These are phyloP conservation scores for Benitochromis conjunctus DNA, from an alignment of 2,113 vertebrate species.

Conservation along the genomic window DNA sequence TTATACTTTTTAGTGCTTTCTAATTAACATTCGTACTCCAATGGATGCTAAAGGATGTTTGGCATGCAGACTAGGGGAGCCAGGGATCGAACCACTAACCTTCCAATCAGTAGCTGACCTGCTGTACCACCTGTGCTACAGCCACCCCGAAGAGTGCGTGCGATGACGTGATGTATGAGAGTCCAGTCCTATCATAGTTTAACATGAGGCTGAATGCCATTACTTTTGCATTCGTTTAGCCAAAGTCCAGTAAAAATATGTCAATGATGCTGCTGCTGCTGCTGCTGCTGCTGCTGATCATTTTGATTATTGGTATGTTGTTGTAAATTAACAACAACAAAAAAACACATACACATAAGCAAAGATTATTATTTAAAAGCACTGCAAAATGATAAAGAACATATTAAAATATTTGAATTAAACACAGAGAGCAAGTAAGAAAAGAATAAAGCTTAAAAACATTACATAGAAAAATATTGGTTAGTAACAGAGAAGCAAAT, in stretches of 20 bases:
- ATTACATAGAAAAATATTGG: neutral
- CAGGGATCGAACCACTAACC: too few species aligned
- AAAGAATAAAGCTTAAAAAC: neutral
- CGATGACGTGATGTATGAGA: too few species aligned
- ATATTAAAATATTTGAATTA: neutral
- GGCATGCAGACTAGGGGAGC: too few species aligned
- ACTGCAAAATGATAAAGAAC: neutral
- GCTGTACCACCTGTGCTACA: too few species aligned
- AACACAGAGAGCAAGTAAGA: neutral
- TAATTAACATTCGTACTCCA: too few species aligned
- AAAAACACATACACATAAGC: accelerated
- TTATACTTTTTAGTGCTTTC: too few species aligned
- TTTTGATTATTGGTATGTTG: neutral
- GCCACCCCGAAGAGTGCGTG: too few species aligned
- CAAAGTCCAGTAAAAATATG: neutral
- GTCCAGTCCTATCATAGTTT: too few species aligned
- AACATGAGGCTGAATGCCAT: neutral
- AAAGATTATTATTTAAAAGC: neutral
- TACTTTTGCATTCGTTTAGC: neutral
- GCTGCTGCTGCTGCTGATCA: too few species aligned
- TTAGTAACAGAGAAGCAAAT: neutral
- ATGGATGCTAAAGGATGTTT: too few species aligned
- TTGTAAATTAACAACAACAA: neutral
- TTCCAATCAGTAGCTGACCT: too few species aligned
- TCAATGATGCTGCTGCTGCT: accelerated